phyloP scores from a whole-genome alignment of 1,140 invertebrate species.

The Papilio machaon region DNA sequence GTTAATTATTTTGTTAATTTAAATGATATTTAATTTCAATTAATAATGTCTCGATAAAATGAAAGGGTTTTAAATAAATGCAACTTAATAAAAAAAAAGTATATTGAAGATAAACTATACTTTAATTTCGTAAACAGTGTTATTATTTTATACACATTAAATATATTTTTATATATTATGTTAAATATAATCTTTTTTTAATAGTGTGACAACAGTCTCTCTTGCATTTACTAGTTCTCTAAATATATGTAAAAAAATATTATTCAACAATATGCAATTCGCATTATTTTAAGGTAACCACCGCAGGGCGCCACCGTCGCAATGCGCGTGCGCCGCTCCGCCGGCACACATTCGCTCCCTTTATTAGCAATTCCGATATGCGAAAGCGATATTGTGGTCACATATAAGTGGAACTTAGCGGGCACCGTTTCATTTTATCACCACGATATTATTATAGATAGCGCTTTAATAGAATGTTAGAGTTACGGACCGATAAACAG shows the following conservation, averaged over 20 bases:
- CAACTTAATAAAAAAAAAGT: too few relatives aligned
- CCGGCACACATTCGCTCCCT: slow-evolving; percentile 67
- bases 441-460: slow-evolving; percentile 67
- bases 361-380: slow-evolving; percentile 78
- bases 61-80: too few relatives aligned
- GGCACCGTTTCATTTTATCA: slow-evolving; percentile 69
- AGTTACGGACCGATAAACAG: slow-evolving; percentile 67
- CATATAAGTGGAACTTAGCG: slow-evolving; percentile 71
- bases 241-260: too few relatives aligned
- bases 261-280: slow-evolving; percentile 8
- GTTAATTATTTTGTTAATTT: slow-evolving; percentile 33
- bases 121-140: too few relatives aligned
- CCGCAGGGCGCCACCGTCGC: slow-evolving; percentile 57
- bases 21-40: background rate
- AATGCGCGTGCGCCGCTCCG: slow-evolving; percentile 42
- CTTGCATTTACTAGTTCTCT: too few relatives aligned
- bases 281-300: background rate
- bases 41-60: too few relatives aligned
- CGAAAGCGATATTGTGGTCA: slow-evolving; percentile 71
- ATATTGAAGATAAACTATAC: too few relatives aligned
- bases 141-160: too few relatives aligned
- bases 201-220: too few relatives aligned
- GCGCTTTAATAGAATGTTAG: slow-evolving; percentile 69
- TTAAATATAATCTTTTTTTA: too few relatives aligned
- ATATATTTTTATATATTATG: too few relatives aligned